Percentiles rank a stretch among this genome's conserved stretches.
These are phyloP conservation scores for Brachirus orientalis DNA, from an alignment of 2,113 vertebrate genomes.

Conservation along the genomic window DNA sequence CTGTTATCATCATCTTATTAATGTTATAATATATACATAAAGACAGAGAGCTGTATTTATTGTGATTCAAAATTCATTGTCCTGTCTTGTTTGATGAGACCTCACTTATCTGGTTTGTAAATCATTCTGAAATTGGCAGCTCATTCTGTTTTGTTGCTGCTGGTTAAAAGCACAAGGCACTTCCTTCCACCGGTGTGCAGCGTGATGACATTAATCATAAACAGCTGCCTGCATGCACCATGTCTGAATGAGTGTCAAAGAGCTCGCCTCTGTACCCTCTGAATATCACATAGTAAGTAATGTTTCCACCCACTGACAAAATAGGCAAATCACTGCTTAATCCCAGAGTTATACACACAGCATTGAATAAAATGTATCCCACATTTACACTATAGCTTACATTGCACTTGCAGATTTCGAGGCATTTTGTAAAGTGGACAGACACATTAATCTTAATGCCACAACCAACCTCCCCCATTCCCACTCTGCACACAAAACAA, in stretches of 20 bases:
- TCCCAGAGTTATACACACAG: constrained; percentile 27
- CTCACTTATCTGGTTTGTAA: background rate
- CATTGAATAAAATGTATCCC: constrained; percentile 46
- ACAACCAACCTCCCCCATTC: constrained; percentile 57
- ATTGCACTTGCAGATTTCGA: constrained; percentile 65
- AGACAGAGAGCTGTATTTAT: too few relatives aligned
- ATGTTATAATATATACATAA: too few relatives aligned
- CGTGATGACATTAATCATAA: constrained; percentile 64
- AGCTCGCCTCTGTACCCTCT: constrained; percentile 13
- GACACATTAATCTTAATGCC: constrained; percentile 72
- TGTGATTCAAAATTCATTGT: background rate
- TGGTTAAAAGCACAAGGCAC: background rate
- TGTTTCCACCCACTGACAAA: constrained; percentile 45
- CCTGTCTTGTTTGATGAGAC: background rate
- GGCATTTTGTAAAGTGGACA: constrained; percentile 64
- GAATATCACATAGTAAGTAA: constrained; percentile 13
- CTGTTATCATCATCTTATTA: too few relatives aligned
- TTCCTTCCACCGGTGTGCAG: constrained; percentile 12
- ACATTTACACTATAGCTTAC: constrained; percentile 54
- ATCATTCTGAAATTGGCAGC: constrained; percentile 10
- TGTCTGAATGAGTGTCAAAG: constrained; percentile 48
- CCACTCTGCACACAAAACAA: constrained; percentile 65
- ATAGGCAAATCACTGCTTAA: constrained; percentile 48
- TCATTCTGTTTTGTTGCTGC: background rate
- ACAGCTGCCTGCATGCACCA: constrained; percentile 23